Percentiles rank a stretch among this genome's conserved stretches.
These are phyloP conservation scores for Pogonocherus hispidulus DNA, from an alignment of 2,888 invertebrate species.

Conservation along the genomic window DNA sequence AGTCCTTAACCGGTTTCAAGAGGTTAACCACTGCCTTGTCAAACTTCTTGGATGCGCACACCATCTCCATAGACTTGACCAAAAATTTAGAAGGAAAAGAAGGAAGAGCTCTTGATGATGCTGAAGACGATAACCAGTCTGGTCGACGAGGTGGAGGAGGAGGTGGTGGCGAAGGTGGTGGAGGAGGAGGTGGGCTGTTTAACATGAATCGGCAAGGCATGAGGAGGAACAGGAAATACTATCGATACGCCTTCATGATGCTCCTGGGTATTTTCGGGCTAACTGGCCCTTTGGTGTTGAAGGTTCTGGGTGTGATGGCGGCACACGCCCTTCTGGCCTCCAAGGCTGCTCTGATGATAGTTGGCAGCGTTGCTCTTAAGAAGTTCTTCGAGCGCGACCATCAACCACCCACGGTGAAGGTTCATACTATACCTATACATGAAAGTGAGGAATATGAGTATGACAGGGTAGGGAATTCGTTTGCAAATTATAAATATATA, in stretches of 20 bases:
- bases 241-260: conserved; percentile 63
- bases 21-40: conserved; percentile 72
- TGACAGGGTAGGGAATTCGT: conserved; percentile 53
- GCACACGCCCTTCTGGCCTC: conserved; percentile 81
- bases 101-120: conserved; percentile 32
- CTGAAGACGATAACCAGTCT: conserved; percentile 36
- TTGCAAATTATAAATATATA: conserved; percentile 33
- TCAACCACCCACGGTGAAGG: conserved; percentile 77
- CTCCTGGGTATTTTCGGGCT: conserved; percentile 72
- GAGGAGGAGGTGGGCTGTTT: conserved; percentile 33
- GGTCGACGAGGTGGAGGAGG: conserved; percentile 42
- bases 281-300: conserved; percentile 78
- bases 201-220: conserved; percentile 45
- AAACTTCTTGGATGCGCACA: conserved; percentile 76
- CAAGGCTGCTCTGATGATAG: conserved; percentile 81
- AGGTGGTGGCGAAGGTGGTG: conserved; percentile 38
- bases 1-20: conserved; percentile 49
- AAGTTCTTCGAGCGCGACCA: conserved; percentile 78
- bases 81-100: conserved; percentile 40
- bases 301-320: conserved; percentile 79
- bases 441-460: conserved; percentile 62
- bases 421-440: conserved; percentile 70
- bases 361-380: conserved; percentile 79
- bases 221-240: conserved; percentile 57
- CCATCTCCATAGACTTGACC: conserved; percentile 75